A percentile compares a stretch with the other conserved stretches of the same genome.
phyloP scores from a whole-genome alignment of 2,888 invertebrate species.

The Pseudoips prasinana region DNA sequence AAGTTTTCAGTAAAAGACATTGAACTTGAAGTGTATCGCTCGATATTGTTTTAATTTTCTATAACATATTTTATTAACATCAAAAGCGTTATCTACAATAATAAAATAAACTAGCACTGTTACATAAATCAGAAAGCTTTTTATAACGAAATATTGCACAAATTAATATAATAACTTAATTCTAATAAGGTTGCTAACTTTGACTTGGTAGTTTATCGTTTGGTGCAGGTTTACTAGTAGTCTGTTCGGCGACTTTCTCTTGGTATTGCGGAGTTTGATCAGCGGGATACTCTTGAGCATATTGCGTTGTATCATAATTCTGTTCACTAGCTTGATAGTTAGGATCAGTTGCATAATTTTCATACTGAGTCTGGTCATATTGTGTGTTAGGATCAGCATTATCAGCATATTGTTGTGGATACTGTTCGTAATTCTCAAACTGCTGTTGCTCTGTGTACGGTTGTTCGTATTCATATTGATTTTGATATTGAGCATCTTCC shows the following conservation, averaged over 20 bases:
- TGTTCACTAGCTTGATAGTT: slow-evolving; percentile 53
- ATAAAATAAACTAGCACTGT: slow-evolving; percentile 30
- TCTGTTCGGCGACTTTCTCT: slow-evolving; percentile 16
- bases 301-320: slow-evolving; percentile 53
- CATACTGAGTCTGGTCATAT: slow-evolving; percentile 50
- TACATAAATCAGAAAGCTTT: slow-evolving; percentile 41
- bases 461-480: slow-evolving; percentile 42
- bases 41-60: too few relatives aligned
- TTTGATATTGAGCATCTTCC: slow-evolving; percentile 32
- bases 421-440: slow-evolving; percentile 45
- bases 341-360: slow-evolving; percentile 52
- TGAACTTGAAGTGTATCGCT: too few relatives aligned
- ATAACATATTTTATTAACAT: slow-evolving; percentile 29
- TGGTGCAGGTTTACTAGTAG: slow-evolving; percentile 43
- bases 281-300: slow-evolving; percentile 36
- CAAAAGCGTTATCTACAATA: slow-evolving; percentile 39
- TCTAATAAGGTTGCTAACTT: slow-evolving; percentile 59
- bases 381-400: slow-evolving; percentile 35
- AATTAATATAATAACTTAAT: slow-evolving; percentile 38
- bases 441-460: slow-evolving; percentile 26
- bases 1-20: too few relatives aligned
- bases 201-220: slow-evolving; percentile 51
- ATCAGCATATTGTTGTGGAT: slow-evolving; percentile 44
- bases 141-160: slow-evolving; percentile 65
- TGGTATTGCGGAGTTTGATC: slow-evolving; percentile 15